phyloP scores from a whole-genome alignment of 2,888 invertebrate species.

The Dexiosoma caninum region DNA sequence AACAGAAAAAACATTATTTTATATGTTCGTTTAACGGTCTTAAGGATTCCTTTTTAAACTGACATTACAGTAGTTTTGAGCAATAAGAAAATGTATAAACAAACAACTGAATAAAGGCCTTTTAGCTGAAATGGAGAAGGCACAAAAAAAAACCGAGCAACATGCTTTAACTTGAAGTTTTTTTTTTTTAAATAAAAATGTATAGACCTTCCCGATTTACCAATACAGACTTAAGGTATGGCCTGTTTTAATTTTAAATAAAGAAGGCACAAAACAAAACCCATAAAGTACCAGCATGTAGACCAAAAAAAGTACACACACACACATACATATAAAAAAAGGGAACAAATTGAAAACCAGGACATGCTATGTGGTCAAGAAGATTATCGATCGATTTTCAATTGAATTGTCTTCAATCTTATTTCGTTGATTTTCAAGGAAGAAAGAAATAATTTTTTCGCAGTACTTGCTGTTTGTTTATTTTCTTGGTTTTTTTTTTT shows the following conservation, averaged over 20 bases:
- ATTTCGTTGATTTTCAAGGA: slow-evolving; percentile 27
- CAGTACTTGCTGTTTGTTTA: slow-evolving; percentile 3
- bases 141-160: too few species aligned
- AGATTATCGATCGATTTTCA: slow-evolving; percentile 68
- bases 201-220: too few species aligned
- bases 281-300: not conserved
- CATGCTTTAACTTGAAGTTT: not conserved
- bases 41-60: slow-evolving; percentile 64
- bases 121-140: slow-evolving; percentile 14
- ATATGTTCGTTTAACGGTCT: slow-evolving; percentile 56
- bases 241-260: slow-evolving; percentile 28
- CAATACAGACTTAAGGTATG: slow-evolving; percentile 1
- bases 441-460: slow-evolving; percentile 19
- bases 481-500: too few species aligned
- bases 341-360: not conserved
- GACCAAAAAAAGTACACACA: not conserved
- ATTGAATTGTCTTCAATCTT: slow-evolving; percentile 67
- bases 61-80: slow-evolving; percentile 48
- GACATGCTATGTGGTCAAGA: slow-evolving; percentile 64
- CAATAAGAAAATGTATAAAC: slow-evolving; percentile 12
- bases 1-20: not conserved
- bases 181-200: too few species aligned
- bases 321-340: not conserved
- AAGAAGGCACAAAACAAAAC: slow-evolving; percentile 8
- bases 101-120: slow-evolving; percentile 45